Base-by-base conservation (phyloP, 2,113 vertebrate species). In the Paedocypris sp. region DNA sequence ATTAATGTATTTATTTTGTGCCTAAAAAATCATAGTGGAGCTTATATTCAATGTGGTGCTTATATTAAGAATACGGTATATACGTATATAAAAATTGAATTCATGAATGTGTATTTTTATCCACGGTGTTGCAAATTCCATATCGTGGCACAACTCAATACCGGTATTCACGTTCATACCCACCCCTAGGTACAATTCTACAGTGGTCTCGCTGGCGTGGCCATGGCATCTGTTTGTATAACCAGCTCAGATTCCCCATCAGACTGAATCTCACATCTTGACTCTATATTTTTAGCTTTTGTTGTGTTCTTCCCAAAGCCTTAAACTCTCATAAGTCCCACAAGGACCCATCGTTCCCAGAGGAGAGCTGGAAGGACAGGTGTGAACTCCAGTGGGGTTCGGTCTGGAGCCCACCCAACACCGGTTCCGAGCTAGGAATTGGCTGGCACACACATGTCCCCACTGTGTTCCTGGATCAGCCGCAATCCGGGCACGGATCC, bases 361-460 rank as follows among this genome's bases (percentile, higher is more conserved):
- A 32, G 42, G 62, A 36, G 31, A 46, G 22, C 60, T 66, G 62
- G 31, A 53, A 32, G 35, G 57, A 66, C 68, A 66, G 62, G 68
- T 70, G 68, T 50, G 50, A 66, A 29, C 64, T 50, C 54, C 43
- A 28, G 51, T 49, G 54, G 57, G 43, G 29, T 19, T 22, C 68
- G 33, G 50, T 62, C 47, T 70, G 68, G 64, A 66, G 13, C 46
- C n/a, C 43, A 38, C 54, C 58, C 63, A 60, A 57, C 63, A 51
- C 51, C 23, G 35, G 43, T 20, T 33, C 43, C 33, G 18, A 29
- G 62, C 49, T 58, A 51, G 58, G 68, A 70, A 49, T 65, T 54
- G 68, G 64, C 68, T 62, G 19, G 31, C 20, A 56, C 58, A 42
- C 68, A 60, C 39, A 57, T 49, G 36, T 64, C 68, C 68, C 62